Conservation (phyloP, 1,140 invertebrate genomes). For the Trichonephila clavipes region DNA sequence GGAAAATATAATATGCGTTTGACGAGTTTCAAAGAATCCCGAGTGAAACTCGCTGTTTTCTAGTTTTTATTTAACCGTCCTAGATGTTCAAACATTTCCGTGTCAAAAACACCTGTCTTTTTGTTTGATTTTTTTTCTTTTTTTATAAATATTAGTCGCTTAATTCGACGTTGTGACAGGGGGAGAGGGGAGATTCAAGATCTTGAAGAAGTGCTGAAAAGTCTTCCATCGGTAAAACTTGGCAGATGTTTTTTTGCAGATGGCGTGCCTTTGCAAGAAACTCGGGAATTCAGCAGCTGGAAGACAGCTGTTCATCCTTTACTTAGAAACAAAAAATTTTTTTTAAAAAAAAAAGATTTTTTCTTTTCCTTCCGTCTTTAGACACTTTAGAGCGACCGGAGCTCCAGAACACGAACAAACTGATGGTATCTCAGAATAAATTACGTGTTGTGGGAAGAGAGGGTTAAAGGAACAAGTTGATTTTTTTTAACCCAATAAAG, state of each 20-base stretch:
- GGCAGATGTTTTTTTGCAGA: conserved; percentile 15
- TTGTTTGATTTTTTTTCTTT: not conserved
- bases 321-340: not conserved
- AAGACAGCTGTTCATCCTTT: not conserved
- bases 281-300: not conserved
- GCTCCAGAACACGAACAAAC: not conserved
- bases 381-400: not conserved
- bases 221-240: not conserved
- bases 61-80: not conserved
- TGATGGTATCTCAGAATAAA: not conserved
- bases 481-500: no score
- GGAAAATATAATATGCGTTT: no score
- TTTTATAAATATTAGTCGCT: no score
- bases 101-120: conserved; percentile 14
- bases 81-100: not conserved
- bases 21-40: no score
- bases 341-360: not conserved
- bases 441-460: not conserved
- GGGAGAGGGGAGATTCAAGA: no score
- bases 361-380: not conserved
- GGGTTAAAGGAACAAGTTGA: not conserved
- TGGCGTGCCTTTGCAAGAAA: not conserved
- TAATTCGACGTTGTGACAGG: no score
- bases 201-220: conserved; percentile 8
- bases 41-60: not conserved